Evolutionary conservation across 2,797 vertebrate species (phyloP), one percentile per base, ranked within the genome.

Genomic region (Coranthus polyacanthus): DNA sequence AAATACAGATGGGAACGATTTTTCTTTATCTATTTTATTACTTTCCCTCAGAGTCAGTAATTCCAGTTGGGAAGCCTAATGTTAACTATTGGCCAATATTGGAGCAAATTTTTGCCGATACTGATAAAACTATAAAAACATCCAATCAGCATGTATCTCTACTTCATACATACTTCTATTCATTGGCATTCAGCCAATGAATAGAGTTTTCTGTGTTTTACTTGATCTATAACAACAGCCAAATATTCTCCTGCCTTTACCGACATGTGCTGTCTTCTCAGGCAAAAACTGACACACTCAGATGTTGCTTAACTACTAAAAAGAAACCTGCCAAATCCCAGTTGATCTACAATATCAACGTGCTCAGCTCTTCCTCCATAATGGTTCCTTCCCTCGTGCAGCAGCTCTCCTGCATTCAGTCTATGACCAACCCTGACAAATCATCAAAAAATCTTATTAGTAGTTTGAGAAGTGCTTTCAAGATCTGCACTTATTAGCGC

Each of bases 401-500:
- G 18, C 5, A 36, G 12, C 12, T 45, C 16, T 21, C 24, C 9
- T 47, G 15, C 18, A 13, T 62, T 63, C 15, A 41, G 24, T 60
- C 32, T 13, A 12, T 10, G 3, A 17, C 57, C n/a, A 56, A 16
- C 39, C 24, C 36, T 34, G 36, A 58, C n/a, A 29, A 21, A 53
- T 49, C 24, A 32, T 41, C 34, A 43, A 17, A 12, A 34, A 12
- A 43, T 50, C 5, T 52, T 43, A 9, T 49, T 46, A 24, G 8
- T 36, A 41, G n/a, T 29, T 1, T 34, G 9, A 39, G 53, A 5
- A 1, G 5, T 26, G 36, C 34, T 54, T 72, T 64, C 67, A 57
- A 69, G 57, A 37, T 16, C 34, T 39, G 16, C 24, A 4, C 22
- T 32, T 51, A 67, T 62, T 42, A 53, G 11, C 37, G 20, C 41